Percentiles rank a stretch among this genome's conserved stretches.
Evolutionary conservation across 2,888 invertebrate species (phyloP).

Genomic region (Cyrtodaria siliqua): DNA sequence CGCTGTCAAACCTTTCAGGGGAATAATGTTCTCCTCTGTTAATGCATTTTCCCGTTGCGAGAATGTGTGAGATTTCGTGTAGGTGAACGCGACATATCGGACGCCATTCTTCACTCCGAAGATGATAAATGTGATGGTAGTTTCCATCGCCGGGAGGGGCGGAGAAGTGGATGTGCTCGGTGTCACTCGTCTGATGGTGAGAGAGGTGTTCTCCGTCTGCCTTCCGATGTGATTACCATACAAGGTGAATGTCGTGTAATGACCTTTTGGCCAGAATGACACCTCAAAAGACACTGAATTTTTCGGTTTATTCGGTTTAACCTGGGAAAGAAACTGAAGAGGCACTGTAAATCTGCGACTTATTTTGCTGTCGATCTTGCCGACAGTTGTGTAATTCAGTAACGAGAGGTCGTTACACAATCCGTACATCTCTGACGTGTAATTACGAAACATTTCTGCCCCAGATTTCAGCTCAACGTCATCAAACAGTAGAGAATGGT

Average conservation of each 20-base stretch:
- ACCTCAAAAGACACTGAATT: conserved; percentile 65
- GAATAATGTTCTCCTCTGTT: conserved; percentile 72
- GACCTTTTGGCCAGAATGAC: conserved; percentile 77
- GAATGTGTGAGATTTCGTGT: conserved; percentile 66
- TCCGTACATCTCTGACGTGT: conserved; percentile 67
- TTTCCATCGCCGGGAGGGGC: conserved; percentile 32
- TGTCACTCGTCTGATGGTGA: conserved; percentile 68
- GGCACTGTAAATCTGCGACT: conserved; percentile 67
- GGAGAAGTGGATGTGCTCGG: conserved; percentile 6
- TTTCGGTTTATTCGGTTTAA: conserved; percentile 29
- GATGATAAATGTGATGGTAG: conserved; percentile 74
- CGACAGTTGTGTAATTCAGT: conserved; percentile 69
- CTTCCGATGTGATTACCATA: conserved; percentile 78
- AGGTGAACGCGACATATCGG: conserved; percentile 75
- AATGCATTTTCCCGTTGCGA: conserved; percentile 57
- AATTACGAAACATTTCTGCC: conserved; percentile 75
- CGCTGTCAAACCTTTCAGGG: conserved; percentile 66
- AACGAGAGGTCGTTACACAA: conserved; percentile 71
- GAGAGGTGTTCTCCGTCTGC: conserved; percentile 72
- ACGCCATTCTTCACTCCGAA: conserved; percentile 77
- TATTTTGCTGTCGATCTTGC: conserved; percentile 78
- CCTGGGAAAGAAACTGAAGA: conserved; percentile 59
- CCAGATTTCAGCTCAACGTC: conserved; percentile 41
- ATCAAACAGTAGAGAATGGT: conserved; percentile 78
- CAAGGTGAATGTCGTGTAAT: conserved; percentile 75